A percentile compares a stretch with the other conserved stretches of the same genome.
These are phyloP conservation scores for Tetrax tetrax DNA, from an alignment of 2,113 vertebrate species.

Conservation along the genomic window DNA sequence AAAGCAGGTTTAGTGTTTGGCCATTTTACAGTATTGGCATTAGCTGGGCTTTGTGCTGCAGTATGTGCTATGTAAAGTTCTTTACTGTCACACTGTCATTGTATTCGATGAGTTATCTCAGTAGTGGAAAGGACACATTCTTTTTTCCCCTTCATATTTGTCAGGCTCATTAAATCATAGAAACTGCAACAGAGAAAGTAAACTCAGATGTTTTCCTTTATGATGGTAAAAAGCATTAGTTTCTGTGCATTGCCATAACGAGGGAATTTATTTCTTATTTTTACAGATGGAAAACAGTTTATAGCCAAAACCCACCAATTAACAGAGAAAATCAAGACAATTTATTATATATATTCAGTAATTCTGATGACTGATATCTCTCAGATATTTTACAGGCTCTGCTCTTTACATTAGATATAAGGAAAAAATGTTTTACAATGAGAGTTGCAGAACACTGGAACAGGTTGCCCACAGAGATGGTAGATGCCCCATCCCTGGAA, in stretches of 20 bases:
- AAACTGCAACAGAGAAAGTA: background rate
- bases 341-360: background rate
- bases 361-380: background rate
- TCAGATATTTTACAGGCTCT: background rate
- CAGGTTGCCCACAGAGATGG: no score
- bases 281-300: background rate
- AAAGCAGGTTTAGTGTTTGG: background rate
- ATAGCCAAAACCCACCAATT: background rate
- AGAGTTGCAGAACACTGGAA: no score
- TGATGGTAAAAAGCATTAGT: background rate
- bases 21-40: background rate
- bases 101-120: background rate
- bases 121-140: background rate
- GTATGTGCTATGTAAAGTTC: background rate
- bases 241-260: background rate
- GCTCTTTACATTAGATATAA: background rate
- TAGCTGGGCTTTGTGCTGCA: background rate
- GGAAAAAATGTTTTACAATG: no score
- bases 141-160: background rate
- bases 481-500: no score
- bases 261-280: background rate
- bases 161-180: background rate
- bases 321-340: background rate
- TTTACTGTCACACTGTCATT: background rate
- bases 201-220: background rate